Evolutionary conservation across 2,888 invertebrate genomes (phyloP), one percentile per base, ranked within the genome.

Genomic region (Lithosia quadra): DNA sequence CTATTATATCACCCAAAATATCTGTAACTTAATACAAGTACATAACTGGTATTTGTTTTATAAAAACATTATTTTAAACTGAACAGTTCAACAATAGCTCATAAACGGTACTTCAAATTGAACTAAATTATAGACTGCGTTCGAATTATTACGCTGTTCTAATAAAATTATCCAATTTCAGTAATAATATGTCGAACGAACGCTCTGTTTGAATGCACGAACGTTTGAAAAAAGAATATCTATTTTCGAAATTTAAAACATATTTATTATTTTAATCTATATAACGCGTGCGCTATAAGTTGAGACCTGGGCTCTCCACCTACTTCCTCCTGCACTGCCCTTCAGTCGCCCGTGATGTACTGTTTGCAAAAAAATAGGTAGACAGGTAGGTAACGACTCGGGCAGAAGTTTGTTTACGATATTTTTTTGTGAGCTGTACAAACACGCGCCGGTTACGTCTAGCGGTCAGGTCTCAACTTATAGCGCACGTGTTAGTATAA

Each of bases 151-250:
- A 81, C 65, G 64, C 72, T 79, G 73, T 71, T 69, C 80, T 78
- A 83, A 86, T 87, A 84, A 82, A 86, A 81, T 84, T 84, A 83
- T 78, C 69, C 76, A 82, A 84, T 75, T 78, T 79, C 77, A 83
- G 80, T 83, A 77, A 82, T 75, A 65, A 71, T 61, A 68, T 33
- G 49, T 63, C 36, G 57, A 34, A 10, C 67, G 59, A n/a, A n/a
- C n/a, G n/a, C 15, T n/a, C 10, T 43, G n/a, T 63, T 57, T 24
- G 36, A 68, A 71, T 15, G 62, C 61, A 62, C 33, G 22, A 34
- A 22, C 7, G 9, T 60, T 67, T 56, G 34, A 62, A 67, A 57
- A 57, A 53, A 18, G 49, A 62, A 58, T 28, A 11, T 49, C 18
- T 49, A 33, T 59, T 49, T 63, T 60, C 21, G 8, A 5, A 15